Base-by-base conservation (phyloP, 30 jellyfish, hydroid and myxozoan genomes). In the Hydractinia symbiolongicarpus region DNA sequence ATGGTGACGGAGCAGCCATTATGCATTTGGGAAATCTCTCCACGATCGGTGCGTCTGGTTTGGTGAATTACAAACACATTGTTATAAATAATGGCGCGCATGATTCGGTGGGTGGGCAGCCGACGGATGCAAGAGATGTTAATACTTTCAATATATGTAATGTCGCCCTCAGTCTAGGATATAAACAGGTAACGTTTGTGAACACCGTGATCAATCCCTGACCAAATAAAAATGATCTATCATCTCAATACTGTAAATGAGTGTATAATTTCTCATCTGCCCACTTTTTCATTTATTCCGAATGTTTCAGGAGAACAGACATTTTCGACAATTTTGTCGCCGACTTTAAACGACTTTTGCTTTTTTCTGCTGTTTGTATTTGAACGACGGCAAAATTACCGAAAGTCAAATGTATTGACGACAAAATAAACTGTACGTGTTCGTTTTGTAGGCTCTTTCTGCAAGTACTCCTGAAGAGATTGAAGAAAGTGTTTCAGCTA, bases 71-170 rank as follows among this genome's bases (percentile, higher is more conserved):
- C 84, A 93, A 93, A 53, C 98, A 93, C 61, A 87, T 93, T 54
- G 86, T 93, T 21, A 81, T 93, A 67, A 93, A 93, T 55, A 93
- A 93, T 77, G 98, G 98, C 44, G 98, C 96, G 13, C 98, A 93
- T 73, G 98, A 93, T 56, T 93, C 98, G 21, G 98, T 93, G 60
- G 98, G 98, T 20, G 98, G 98, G 56, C 98, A 93, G 71, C 98
- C 98, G 40, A 93, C 98, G 20, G 96, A 93, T 77, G 98, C 98
- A 5, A 79, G 77, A 7, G 66, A 78, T 10, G 66, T 72, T 73
- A 96, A 93, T 1, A 77, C 76, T 30, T 93, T 93, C 83, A 87
- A 91, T n/a, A 71, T 87, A 74, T 83, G 96, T 16, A 96, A 93
- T 71, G 88, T 93, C 54, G 98, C 98, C 5, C 93, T 84, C 55